Evolutionary conservation across 2,113 vertebrate species (phyloP).

Genomic region (Ranitomeya imitator): DNA sequence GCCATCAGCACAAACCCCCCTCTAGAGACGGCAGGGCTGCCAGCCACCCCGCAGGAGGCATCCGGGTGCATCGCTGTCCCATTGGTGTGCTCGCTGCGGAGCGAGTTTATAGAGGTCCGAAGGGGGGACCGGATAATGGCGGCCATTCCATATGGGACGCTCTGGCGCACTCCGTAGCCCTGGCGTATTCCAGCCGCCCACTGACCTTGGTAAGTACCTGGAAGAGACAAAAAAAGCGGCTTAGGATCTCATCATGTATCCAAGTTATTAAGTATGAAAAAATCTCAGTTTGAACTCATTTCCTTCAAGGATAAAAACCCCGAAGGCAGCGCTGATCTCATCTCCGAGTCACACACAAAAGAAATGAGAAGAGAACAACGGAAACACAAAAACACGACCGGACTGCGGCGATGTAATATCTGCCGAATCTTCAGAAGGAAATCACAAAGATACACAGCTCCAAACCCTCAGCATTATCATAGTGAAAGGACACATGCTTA

Average conservation of each 20-base stretch:
- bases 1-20: constrained; percentile 91
- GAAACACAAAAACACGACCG: neutral
- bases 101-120: constrained; percentile 96
- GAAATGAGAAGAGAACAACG: neutral
- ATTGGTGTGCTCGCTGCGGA: constrained; percentile 95
- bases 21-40: constrained; percentile 86
- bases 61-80: constrained; percentile 81
- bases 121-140: constrained; percentile 95
- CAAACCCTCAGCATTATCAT: neutral
- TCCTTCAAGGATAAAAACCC: neutral
- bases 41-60: constrained; percentile 78
- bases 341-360: neutral
- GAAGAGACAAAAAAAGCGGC: constrained; percentile 34
- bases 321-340: neutral
- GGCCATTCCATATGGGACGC: constrained; percentile 96
- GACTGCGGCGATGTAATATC: neutral
- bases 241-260: fast-evolving
- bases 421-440: too few relatives aligned
- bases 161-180: constrained; percentile 94
- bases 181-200: constrained; percentile 96
- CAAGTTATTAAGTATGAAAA: neutral
- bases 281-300: neutral
- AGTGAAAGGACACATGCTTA: neutral
- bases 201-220: constrained; percentile 97
- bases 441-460: neutral